Evolutionary conservation across 2,888 invertebrate species (phyloP), one percentile per base, ranked within the genome.

Genomic region (Linnaemya tessellans): DNA sequence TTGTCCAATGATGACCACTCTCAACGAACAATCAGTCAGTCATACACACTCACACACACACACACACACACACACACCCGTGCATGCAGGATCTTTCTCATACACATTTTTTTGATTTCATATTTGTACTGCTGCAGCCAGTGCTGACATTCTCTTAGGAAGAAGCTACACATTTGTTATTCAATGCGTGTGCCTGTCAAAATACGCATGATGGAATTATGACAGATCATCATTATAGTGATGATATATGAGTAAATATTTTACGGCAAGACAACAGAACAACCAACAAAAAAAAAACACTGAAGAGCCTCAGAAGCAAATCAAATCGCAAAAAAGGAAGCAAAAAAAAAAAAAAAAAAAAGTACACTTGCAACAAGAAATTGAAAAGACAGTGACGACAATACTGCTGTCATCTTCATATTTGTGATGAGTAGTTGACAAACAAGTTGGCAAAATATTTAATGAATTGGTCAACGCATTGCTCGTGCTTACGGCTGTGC

Each of bases 181-280:
- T 85, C 85, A 82, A 85, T 82, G 79, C 85, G 79, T 82, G 85
- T 84, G 87, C 87, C 84, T 87, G 88, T 88, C 88, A 86, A 87
- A 87, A 88, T 82, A 87, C 86, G 87, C 86, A 77, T 84, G 84
- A 88, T 88, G 87, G 87, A 87, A 87, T 87, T 88, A 88, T 88
- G 88, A 87, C 87, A 87, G 87, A 86, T 88, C 87, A 84, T 88
- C 84, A 87, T 87, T 84, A 87, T 86, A 81, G 86, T 86, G 86
- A 86, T 87, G 86, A 85, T 85, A 85, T 85, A 85, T 85, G 85
- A 82, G 79, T 75, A 82, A 82, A 85, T 75, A 80, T 80, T 41
- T 60, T 74, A 7, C 35, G 22, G 62, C 65, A 65, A 46, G n/a
- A n/a, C n/a, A n/a, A n/a, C n/a, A n/a, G n/a, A n/a, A n/a, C n/a